A percentile compares a stretch with the other conserved stretches of the same genome.
phyloP scores from a whole-genome alignment of 2,113 vertebrate species.

The Pollachius pollachius region DNA sequence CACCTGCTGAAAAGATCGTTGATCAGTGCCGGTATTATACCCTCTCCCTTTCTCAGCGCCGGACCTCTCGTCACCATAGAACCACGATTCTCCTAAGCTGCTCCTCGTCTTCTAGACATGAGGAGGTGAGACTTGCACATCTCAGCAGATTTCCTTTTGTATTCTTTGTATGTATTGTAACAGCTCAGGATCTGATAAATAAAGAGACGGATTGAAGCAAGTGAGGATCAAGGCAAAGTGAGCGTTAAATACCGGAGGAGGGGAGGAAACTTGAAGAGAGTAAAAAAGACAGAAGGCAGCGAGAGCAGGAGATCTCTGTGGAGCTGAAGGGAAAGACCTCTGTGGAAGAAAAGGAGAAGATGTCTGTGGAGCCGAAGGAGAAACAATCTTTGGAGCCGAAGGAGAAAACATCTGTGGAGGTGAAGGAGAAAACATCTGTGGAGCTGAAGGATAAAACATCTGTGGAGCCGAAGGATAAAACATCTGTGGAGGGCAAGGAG shows the following conservation, averaged over 20 bases:
- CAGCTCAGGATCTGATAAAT: too few relatives aligned
- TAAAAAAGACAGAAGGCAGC: not conserved
- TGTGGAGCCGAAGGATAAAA: slow-evolving; percentile 38
- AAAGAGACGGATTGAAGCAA: too few relatives aligned
- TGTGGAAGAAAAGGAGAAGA: slow-evolving; percentile 77
- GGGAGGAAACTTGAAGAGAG: not conserved
- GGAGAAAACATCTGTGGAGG: too few relatives aligned
- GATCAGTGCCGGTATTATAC: too few relatives aligned
- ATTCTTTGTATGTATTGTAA: not conserved
- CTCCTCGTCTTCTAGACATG: not conserved
- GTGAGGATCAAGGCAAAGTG: too few relatives aligned
- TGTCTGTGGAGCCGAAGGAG: not conserved
- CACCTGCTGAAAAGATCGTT: slow-evolving; percentile 20
- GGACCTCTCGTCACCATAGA: not conserved
- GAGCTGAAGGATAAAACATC: not conserved
- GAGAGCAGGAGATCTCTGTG: slow-evolving; percentile 72
- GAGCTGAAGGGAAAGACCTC: slow-evolving; percentile 80
- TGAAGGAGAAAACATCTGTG: slow-evolving; percentile 72
- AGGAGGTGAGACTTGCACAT: not conserved
- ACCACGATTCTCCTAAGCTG: slow-evolving; percentile 2
- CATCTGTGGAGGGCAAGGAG: slow-evolving; percentile 74
- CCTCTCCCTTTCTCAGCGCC: too few relatives aligned
- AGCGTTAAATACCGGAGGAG: too few relatives aligned
- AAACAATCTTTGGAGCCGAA: not conserved
- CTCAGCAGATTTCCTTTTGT: not conserved